These are phyloP conservation scores for Apolygus lucorum DNA, from an alignment of 1,140 invertebrate species.

Conservation along the genomic window DNA sequence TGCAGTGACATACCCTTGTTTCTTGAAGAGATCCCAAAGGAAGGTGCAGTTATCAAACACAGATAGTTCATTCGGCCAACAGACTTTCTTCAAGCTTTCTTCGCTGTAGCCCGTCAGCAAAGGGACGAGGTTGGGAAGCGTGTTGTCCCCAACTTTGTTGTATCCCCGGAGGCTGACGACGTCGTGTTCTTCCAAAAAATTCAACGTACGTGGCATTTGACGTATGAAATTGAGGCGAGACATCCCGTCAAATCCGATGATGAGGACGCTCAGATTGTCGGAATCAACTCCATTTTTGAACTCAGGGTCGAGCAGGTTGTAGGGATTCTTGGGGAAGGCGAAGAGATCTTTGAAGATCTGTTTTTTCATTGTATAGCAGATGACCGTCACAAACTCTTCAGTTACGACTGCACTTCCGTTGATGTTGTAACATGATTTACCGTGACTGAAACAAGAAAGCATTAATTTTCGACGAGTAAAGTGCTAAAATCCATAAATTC, in stretches of 20 bases:
- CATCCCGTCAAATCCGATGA: conserved; percentile 60
- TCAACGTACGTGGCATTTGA: conserved; percentile 45
- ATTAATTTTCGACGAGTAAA: too few relatives aligned
- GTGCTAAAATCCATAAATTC: too few relatives aligned
- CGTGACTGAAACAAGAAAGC: too few relatives aligned
- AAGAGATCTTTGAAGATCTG: conserved; percentile 35
- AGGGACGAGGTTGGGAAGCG: conserved; percentile 42
- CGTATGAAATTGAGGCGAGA: conserved; percentile 49
- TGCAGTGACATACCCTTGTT: too few relatives aligned
- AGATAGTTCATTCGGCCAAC: conserved; percentile 30
- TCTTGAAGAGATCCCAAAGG: too few relatives aligned
- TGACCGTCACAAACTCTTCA: conserved; percentile 33
- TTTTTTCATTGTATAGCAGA: conserved; percentile 19
- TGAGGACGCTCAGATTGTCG: conserved; percentile 45
- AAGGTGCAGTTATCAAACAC: conserved; percentile 55
- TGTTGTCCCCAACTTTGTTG: conserved; percentile 43
- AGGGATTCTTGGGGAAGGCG: too few relatives aligned
- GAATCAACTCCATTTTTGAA: too few relatives aligned
- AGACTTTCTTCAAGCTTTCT: conserved; percentile 35
- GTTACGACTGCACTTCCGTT: too few relatives aligned
- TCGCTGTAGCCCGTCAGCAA: conserved; percentile 42
- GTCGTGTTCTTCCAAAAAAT: conserved; percentile 39
- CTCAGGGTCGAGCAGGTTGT: too few relatives aligned
- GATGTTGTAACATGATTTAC: too few relatives aligned
- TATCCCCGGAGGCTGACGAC: conserved; percentile 40